These are phyloP conservation scores for Xenopus petersii DNA, from an alignment of 2,797 vertebrate species.

Conservation along the genomic window DNA sequence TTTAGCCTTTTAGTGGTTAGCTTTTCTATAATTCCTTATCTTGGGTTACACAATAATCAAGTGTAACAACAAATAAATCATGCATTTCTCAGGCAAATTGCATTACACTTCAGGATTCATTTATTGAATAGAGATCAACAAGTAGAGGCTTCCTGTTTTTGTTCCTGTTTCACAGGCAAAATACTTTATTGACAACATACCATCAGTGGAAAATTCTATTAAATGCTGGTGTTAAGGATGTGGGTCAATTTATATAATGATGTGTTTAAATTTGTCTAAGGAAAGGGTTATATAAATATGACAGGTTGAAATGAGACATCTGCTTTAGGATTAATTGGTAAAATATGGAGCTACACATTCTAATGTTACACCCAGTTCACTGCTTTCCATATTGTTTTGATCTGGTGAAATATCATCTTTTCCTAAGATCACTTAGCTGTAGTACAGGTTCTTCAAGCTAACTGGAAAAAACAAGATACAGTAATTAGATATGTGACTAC, in stretches of 20 bases:
- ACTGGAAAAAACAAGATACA: too few relatives aligned
- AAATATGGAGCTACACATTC: not conserved
- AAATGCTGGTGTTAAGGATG: slow-evolving; percentile 1
- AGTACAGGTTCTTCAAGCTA: too few relatives aligned
- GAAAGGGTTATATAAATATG: slow-evolving; percentile 10
- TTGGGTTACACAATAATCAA: not conserved
- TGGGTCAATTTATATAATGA: slow-evolving; percentile 1
- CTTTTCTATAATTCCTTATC: not conserved
- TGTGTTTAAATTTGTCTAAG: slow-evolving; percentile 18
- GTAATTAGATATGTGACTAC: too few relatives aligned
- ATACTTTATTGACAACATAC: not conserved
- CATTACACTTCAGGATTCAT: not conserved
- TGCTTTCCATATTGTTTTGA: not conserved
- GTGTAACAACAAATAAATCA: not conserved
- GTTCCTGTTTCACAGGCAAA: not conserved
- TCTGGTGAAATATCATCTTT: not conserved
- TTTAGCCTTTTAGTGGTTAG: not conserved
- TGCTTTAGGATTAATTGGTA: not conserved
- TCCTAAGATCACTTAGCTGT: not conserved
- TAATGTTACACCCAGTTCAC: not conserved
- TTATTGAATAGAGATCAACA: not conserved
- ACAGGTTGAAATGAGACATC: slow-evolving; percentile 25
- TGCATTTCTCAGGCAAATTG: not conserved
- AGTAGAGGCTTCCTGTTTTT: slow-evolving; percentile 16
- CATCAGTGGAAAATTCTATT: not conserved